Conservation (phyloP, 2,888 invertebrate genomes). For the Oegoconia quadripuncta region DNA sequence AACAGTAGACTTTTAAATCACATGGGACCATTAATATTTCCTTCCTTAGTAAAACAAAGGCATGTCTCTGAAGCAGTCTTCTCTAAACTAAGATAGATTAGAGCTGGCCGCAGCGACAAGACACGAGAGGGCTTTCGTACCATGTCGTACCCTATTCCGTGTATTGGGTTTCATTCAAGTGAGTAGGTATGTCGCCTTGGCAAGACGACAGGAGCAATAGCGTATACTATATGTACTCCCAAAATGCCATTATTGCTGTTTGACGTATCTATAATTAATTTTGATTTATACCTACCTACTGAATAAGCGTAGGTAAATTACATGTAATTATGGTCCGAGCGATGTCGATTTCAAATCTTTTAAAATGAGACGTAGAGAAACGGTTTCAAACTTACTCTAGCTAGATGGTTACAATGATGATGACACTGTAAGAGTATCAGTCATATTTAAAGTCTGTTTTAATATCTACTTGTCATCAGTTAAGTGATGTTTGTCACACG, state of each 20-base stretch:
- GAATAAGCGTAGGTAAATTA: too few relatives aligned
- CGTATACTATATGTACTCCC: too few relatives aligned
- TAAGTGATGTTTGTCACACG: conserved; percentile 45
- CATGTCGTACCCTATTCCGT: conserved; percentile 38
- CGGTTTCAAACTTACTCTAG: too few relatives aligned
- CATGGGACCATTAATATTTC: conserved; percentile 71
- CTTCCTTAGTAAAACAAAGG: conserved; percentile 63
- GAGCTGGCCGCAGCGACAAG: conserved; percentile 43
- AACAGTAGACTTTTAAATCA: conserved; percentile 73
- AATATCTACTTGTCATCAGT: conserved; percentile 60
- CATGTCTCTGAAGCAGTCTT: conserved; percentile 48
- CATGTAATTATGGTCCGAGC: too few relatives aligned
- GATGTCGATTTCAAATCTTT: too few relatives aligned
- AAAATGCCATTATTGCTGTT: too few relatives aligned
- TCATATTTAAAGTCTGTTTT: conserved; percentile 38
- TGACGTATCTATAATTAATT: too few relatives aligned
- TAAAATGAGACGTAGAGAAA: too few relatives aligned
- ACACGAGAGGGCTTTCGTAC: conserved; percentile 40
- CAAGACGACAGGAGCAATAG: not conserved
- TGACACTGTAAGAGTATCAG: conserved; percentile 22
- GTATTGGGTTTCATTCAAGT: conserved; percentile 24
- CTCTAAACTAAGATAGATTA: conserved; percentile 69
- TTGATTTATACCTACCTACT: too few relatives aligned
- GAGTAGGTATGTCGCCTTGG: conserved; percentile 7
- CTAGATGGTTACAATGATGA: not conserved